phyloP scores from a whole-genome alignment of 2,113 vertebrate species.

The Pollimyrus isidori region DNA sequence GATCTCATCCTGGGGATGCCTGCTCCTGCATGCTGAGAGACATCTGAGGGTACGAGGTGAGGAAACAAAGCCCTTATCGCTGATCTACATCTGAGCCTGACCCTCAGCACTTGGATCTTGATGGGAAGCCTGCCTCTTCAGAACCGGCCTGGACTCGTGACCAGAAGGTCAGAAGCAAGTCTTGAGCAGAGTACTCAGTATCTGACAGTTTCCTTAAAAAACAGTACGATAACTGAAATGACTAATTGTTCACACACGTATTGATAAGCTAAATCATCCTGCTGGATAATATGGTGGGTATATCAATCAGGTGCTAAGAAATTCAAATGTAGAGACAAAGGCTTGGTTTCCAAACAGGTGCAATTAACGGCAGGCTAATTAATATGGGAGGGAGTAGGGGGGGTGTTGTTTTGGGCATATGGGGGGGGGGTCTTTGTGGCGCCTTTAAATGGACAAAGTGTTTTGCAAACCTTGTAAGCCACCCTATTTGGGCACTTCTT shows the following conservation, averaged over 20 bases:
- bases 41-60: slow-evolving; percentile 33
- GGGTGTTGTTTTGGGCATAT: slow-evolving; percentile 9
- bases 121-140: background rate
- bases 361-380: background rate
- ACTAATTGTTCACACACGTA: background rate
- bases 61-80: slow-evolving; percentile 51
- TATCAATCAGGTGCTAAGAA: background rate
- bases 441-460: slow-evolving; percentile 39
- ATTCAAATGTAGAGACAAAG: background rate
- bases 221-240: background rate
- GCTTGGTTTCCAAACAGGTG: slow-evolving; percentile 6
- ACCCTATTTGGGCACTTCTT: slow-evolving; percentile 94
- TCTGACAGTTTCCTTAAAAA: background rate
- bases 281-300: background rate
- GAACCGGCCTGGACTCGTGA: background rate
- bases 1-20: slow-evolving; percentile 36
- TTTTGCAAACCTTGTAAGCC: slow-evolving; percentile 94
- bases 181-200: background rate
- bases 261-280: background rate
- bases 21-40: slow-evolving; percentile 41
- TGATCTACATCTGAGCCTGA: slow-evolving; percentile 36
- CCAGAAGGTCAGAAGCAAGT: background rate
- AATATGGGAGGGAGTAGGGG: background rate
- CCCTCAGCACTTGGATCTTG: slow-evolving; percentile 22
- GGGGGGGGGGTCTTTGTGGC: slow-evolving; percentile 10